phyloP scores from a whole-genome alignment of 2,113 vertebrate genomes.

The Pituophis catenifer region DNA sequence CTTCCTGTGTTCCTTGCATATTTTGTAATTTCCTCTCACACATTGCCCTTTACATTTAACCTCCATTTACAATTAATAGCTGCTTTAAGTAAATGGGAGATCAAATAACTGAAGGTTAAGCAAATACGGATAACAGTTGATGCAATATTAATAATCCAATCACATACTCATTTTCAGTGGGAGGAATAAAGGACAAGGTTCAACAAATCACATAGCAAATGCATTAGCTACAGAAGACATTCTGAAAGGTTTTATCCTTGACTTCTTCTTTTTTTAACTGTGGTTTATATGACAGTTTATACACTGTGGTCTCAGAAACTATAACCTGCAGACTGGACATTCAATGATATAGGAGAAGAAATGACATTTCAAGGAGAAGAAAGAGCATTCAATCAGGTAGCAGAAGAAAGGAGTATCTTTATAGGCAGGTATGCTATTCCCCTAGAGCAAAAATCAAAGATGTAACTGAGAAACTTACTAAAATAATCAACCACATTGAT shows the following conservation, averaged over 20 bases:
- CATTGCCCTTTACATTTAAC: conserved; percentile 7
- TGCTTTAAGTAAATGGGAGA: conserved; percentile 48
- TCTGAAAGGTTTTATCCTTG: conserved; percentile 23
- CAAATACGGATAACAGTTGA: conserved; percentile 57
- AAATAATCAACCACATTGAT: not conserved
- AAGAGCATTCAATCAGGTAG: not conserved
- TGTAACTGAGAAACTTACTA: not conserved
- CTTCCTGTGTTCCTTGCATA: not conserved
- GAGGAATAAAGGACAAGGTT: conserved; percentile 67
- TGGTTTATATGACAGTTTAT: not conserved
- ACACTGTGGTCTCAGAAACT: not conserved
- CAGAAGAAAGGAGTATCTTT: not conserved
- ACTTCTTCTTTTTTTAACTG: not conserved
- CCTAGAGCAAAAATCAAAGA: not conserved
- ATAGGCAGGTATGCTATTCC: not conserved
- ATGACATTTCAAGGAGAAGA: not conserved
- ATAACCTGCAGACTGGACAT: not conserved
- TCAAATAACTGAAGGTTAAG: conserved; percentile 45
- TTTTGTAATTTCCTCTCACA: conserved; percentile 36
- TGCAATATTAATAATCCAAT: conserved; percentile 69
- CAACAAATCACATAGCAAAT: conserved; percentile 44
- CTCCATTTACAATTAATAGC: conserved; percentile 31
- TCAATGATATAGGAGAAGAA: not conserved
- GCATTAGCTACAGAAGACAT: conserved; percentile 18
- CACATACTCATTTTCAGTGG: conserved; percentile 54